Evolutionary conservation across 2,113 vertebrate species (phyloP).

Genomic region (Paralichthys olivaceus): DNA sequence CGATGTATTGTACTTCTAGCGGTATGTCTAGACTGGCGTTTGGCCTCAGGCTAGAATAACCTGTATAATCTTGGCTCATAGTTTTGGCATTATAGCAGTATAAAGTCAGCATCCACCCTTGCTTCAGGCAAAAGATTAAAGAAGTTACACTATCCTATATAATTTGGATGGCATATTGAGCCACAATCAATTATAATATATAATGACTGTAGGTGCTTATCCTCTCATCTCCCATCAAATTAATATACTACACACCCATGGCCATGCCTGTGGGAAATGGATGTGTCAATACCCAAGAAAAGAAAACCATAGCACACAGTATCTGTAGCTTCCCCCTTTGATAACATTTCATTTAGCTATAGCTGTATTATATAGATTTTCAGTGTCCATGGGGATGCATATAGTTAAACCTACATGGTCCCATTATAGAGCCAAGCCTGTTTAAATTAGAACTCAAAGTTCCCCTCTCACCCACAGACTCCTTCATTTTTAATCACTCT

Average conservation of each 20-base stretch:
- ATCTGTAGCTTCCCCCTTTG: neutral
- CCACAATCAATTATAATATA: slow-evolving; percentile 13
- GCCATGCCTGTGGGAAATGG: neutral
- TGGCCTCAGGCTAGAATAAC: slow-evolving; percentile 47
- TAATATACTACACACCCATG: neutral
- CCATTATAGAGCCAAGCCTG: neutral
- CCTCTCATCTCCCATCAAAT: neutral
- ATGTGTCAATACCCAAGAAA: neutral
- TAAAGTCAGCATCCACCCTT: slow-evolving; percentile 39
- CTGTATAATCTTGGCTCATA: slow-evolving; percentile 38
- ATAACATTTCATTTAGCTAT: neutral
- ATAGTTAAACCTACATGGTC: neutral
- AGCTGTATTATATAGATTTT: neutral
- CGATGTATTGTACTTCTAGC: slow-evolving; percentile 62
- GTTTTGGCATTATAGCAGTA: slow-evolving; percentile 15
- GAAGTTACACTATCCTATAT: slow-evolving; percentile 18
- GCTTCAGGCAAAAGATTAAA: slow-evolving; percentile 32
- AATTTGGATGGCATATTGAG: slow-evolving; percentile 15
- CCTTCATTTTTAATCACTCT: neutral
- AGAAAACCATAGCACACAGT: neutral
- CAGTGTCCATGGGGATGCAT: neutral
- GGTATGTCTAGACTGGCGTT: slow-evolving; percentile 67
- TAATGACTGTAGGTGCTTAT: slow-evolving; percentile 11
- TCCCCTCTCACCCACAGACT: neutral
- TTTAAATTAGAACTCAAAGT: neutral